Conservation (phyloP, 1,140 invertebrate genomes). For the Episyrphus balteatus region DNA sequence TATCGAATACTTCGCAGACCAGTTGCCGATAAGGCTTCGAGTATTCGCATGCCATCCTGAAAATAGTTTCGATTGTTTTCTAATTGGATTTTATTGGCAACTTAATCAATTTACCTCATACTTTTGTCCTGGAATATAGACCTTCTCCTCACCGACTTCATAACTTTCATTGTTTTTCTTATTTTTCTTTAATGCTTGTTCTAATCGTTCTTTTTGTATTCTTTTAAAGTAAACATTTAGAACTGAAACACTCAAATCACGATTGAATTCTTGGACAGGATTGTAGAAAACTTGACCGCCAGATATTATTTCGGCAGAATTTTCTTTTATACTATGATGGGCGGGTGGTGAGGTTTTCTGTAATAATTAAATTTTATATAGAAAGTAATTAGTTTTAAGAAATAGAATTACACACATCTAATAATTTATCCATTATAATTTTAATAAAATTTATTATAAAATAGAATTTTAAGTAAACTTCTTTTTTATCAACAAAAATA, state of each 20-base stretch:
- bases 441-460: no score
- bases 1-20: conserved; percentile 93
- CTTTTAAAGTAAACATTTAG: conserved; percentile 46
- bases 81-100: no score
- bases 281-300: conserved; percentile 84
- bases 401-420: no score
- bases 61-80: no score
- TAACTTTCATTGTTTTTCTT: conserved; percentile 2
- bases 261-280: conserved; percentile 94
- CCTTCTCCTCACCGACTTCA: not conserved
- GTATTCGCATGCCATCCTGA: conserved; percentile 55
- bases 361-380: no score
- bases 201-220: conserved; percentile 20
- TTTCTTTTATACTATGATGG: conserved; percentile 19
- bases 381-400: no score
- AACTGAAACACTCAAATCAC: conserved; percentile 75
- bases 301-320: conserved; percentile 27
- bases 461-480: no score
- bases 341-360: no score
- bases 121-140: not conserved
- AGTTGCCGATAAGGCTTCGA: conserved; percentile 87
- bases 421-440: no score
- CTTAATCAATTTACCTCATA: not conserved
- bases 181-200: conserved; percentile 21
- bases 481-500: no score